These are phyloP conservation scores for Diplazon laetatorius DNA, from an alignment of 2,888 invertebrate species.

Conservation along the genomic window DNA sequence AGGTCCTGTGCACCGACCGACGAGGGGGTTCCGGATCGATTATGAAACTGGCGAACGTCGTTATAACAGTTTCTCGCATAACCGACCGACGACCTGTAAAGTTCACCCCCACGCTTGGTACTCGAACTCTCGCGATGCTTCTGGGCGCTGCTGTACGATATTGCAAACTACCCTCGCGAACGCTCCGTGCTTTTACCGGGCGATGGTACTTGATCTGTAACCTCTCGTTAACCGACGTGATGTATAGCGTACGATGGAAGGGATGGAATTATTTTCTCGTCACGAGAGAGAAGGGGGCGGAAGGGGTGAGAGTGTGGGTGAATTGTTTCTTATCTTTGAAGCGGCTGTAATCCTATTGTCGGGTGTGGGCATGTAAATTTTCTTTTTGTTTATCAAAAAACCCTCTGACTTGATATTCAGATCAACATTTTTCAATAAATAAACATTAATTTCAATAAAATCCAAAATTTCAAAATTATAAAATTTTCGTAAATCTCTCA, in stretches of 20 bases:
- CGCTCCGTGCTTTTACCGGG: slow-evolving; percentile 18
- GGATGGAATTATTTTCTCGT: not conserved
- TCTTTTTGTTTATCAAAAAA: too few species aligned
- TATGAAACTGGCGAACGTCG: not conserved
- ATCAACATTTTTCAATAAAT: too few species aligned
- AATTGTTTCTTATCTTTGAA: not conserved
- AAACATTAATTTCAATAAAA: too few species aligned
- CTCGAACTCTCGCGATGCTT: slow-evolving; percentile 18
- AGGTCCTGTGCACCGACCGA: not conserved
- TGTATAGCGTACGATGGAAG: not conserved
- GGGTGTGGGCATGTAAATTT: too few species aligned
- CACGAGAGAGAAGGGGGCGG: too few species aligned
- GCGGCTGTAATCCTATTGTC: too few species aligned
- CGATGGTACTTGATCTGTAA: slow-evolving; percentile 33
- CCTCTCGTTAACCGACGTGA: not conserved
- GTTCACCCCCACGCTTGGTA: not conserved
- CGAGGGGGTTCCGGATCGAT: slow-evolving; percentile 4
- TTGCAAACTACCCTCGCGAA: slow-evolving; percentile 20
- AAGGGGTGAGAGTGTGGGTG: too few species aligned
- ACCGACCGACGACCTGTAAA: slow-evolving; percentile 38
- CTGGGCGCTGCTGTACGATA: too few species aligned
- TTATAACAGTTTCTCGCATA: slow-evolving; percentile 34
- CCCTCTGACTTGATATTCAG: too few species aligned
- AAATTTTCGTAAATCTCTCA: too few species aligned
- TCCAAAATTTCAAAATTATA: too few species aligned